These are phyloP conservation scores for Anas georgica DNA, from an alignment of 2,797 vertebrate species.

Conservation along the genomic window DNA sequence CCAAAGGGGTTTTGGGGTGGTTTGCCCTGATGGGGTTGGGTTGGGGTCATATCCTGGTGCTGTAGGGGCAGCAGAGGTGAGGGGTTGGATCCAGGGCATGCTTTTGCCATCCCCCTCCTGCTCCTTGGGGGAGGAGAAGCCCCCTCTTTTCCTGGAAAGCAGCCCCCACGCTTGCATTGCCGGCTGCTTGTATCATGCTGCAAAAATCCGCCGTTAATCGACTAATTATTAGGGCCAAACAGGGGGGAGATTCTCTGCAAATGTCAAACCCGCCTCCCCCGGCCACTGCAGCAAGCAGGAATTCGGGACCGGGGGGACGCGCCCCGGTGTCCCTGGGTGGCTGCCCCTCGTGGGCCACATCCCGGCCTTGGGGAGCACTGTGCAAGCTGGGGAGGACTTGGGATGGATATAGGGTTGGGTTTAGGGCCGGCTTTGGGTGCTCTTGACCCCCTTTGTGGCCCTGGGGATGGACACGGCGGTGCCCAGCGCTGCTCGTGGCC, in stretches of 20 bases:
- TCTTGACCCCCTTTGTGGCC: fast-evolving
- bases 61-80: background rate
- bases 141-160: slow-evolving; percentile 31
- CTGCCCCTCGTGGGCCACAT: background rate
- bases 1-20: background rate
- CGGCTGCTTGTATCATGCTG: slow-evolving; percentile 37
- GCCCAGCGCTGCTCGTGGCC: background rate
- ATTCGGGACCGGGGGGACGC: background rate
- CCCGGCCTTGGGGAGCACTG: fast-evolving
- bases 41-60: background rate
- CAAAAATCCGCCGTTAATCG: slow-evolving; percentile 35
- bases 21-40: background rate
- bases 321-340: background rate
- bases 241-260: slow-evolving; percentile 46
- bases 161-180: background rate
- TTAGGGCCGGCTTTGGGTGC: background rate
- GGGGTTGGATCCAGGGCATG: background rate
- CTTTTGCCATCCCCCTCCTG: background rate
- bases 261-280: background rate
- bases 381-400: fast-evolving
- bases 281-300: background rate
- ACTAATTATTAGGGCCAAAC: slow-evolving; percentile 48
- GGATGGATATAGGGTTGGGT: background rate
- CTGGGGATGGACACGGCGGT: background rate
- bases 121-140: background rate